A percentile compares a stretch with the other conserved stretches of the same genome.
phyloP scores from a whole-genome alignment of 2,113 vertebrate species.

The Aleadryas rufinucha region DNA sequence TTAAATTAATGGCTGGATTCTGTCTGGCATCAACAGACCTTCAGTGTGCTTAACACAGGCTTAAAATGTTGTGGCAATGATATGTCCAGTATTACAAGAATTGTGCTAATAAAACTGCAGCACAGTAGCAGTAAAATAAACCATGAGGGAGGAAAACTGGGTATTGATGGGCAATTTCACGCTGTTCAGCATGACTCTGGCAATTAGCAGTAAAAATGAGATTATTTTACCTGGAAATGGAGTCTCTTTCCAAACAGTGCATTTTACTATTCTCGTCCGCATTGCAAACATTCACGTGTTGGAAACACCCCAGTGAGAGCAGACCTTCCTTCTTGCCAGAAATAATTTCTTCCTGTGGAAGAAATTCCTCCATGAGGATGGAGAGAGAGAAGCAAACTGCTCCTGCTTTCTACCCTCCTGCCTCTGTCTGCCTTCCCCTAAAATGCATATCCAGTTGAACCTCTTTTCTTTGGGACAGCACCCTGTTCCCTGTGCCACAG shows the following conservation, averaged over 20 bases:
- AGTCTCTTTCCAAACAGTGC: not conserved
- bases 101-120: not conserved
- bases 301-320: not conserved
- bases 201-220: slow-evolving; percentile 5
- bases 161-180: not conserved
- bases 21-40: not conserved
- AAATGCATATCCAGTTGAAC: rapidly evolving
- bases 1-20: not conserved
- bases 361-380: not conserved
- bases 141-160: not conserved
- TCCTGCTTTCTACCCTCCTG: not conserved
- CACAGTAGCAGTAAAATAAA: not conserved
- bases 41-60: not conserved
- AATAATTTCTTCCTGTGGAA: not conserved
- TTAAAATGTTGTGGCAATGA: not conserved
- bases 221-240: not conserved
- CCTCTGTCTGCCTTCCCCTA: not conserved
- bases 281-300: not conserved
- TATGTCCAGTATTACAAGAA: not conserved
- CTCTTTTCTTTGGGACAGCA: not conserved
- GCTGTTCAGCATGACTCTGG: not conserved
- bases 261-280: not conserved
- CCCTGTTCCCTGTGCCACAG: not conserved
- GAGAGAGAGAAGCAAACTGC: not conserved
- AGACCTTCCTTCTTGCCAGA: not conserved